Evolutionary conservation across 2,113 vertebrate genomes (phyloP), one percentile per base, ranked within the genome.

Genomic region (Hymenochirus boettgeri): DNA sequence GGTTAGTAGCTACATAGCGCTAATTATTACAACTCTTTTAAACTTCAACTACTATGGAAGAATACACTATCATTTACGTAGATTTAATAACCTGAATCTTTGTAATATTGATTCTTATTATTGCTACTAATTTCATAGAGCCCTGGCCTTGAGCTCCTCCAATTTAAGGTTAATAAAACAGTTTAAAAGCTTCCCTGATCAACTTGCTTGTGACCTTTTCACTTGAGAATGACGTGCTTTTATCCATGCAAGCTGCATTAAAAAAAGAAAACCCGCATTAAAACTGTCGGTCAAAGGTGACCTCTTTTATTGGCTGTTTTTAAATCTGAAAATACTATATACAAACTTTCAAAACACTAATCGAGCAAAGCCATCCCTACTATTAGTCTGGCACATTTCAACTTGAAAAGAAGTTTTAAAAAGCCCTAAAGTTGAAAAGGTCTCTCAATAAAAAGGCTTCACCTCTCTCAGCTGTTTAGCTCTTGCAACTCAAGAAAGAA

Each of bases 161-260:
- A 81, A 86, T 86, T 86, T 72, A 78, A 82, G 80, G 82, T 87
- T 84, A 87, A 81, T 75, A 82, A 79, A 66, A 84, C 77, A 76
- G 75, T 79, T 82, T 85, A 83, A 80, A 82, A 81, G 72, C 75
- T 75, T 82, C 77, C 53, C 57, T 69, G 82, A 85, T 72, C 69
- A 79, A 74, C 70, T 76, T 74, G 18, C 73, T 48, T 65, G 57
- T 82, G 82, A 84, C 79, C 78, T 82, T 78, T 82, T 79, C 79
- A 80, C 81, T 82, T 75, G 71, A 50, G 53, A 77, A 77, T 79
- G 77, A 88, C 77, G 75, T 59, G 81, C 79, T 86, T 86, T 84
- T 79, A 81, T 76, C 79, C 72, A 73, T 72, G 69, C 53, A 74
- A 71, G 74, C 75, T 77, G 71, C 63, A 77, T 76, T 74, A 77